phyloP scores from a whole-genome alignment of 1,140 invertebrate genomes.

The Lordiphosa collinella region DNA sequence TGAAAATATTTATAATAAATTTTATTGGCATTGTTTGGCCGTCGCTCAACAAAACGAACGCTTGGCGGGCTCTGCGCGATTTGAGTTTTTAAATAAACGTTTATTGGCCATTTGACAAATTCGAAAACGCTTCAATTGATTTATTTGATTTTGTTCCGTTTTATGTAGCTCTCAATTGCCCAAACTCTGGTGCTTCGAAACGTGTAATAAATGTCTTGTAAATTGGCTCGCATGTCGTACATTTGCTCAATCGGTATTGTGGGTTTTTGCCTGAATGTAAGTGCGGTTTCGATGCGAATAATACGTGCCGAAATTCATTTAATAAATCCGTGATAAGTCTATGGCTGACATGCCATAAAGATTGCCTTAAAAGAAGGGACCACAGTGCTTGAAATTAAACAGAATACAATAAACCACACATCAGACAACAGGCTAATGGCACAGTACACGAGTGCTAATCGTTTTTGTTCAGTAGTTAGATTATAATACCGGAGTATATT shows the following conservation, averaged over 20 bases:
- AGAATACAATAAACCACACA: neutral
- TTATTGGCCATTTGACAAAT: conserved; percentile 77
- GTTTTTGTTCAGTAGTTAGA: too few relatives aligned
- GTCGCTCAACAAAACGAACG: conserved; percentile 12
- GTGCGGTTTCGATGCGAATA: conserved; percentile 11
- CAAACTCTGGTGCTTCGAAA: conserved; percentile 31
- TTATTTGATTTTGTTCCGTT: conserved; percentile 61
- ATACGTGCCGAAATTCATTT: conserved; percentile 18
- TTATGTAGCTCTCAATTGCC: conserved; percentile 25
- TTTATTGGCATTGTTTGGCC: conserved; percentile 52
- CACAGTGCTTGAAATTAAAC: neutral
- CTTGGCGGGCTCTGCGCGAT: conserved; percentile 29
- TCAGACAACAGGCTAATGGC: neutral
- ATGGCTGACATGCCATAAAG: neutral
- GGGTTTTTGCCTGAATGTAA: conserved; percentile 6
- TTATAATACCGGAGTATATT: too few relatives aligned
- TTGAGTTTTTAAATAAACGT: conserved; percentile 59
- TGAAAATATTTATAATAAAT: conserved; percentile 59
- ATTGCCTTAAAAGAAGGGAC: neutral
- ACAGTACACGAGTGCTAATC: too few relatives aligned
- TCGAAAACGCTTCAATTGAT: conserved; percentile 72
- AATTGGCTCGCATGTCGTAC: conserved; percentile 37
- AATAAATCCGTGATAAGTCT: neutral
- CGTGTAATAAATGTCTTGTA: conserved; percentile 53
- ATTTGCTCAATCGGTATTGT: conserved; percentile 11